Conservation (phyloP, 2,888 invertebrate species). For the Abrostola triplasia region DNA sequence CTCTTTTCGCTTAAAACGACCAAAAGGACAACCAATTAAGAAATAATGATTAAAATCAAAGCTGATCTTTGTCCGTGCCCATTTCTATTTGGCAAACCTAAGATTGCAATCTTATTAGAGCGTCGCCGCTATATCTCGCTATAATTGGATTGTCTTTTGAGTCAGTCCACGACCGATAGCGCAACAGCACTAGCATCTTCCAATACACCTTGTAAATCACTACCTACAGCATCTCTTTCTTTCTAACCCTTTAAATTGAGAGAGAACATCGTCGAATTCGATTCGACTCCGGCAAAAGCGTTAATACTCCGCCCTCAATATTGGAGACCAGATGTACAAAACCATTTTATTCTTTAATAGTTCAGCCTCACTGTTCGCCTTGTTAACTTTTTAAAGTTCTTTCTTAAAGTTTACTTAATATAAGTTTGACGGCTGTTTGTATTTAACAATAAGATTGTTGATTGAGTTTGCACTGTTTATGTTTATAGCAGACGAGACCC, state of each 20-base stretch:
- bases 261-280: conserved; percentile 12
- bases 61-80: conserved; percentile 31
- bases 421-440: conserved; percentile 48
- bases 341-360: conserved; percentile 64
- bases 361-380: conserved; percentile 50
- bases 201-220: conserved; percentile 36
- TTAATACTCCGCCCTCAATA: conserved; percentile 53
- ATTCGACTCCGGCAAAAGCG: conserved; percentile 29
- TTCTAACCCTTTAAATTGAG: conserved; percentile 17
- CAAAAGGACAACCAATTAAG: conserved; percentile 33
- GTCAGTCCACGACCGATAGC: conserved; percentile 50
- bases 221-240: conserved; percentile 25
- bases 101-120: conserved; percentile 58
- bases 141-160: conserved; percentile 66
- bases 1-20: not conserved
- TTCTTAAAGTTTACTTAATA: conserved; percentile 54
- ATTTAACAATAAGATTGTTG: conserved; percentile 47
- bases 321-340: conserved; percentile 57
- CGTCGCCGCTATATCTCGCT: conserved; percentile 49
- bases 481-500: conserved; percentile 24
- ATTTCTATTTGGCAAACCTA: conserved; percentile 52
- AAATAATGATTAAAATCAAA: conserved; percentile 43
- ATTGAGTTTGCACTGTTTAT: conserved; percentile 41
- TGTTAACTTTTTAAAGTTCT: conserved; percentile 61
- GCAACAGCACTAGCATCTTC: conserved; percentile 37